Conservation (phyloP, 2,888 invertebrate genomes). For the Rhagonycha fulva region DNA sequence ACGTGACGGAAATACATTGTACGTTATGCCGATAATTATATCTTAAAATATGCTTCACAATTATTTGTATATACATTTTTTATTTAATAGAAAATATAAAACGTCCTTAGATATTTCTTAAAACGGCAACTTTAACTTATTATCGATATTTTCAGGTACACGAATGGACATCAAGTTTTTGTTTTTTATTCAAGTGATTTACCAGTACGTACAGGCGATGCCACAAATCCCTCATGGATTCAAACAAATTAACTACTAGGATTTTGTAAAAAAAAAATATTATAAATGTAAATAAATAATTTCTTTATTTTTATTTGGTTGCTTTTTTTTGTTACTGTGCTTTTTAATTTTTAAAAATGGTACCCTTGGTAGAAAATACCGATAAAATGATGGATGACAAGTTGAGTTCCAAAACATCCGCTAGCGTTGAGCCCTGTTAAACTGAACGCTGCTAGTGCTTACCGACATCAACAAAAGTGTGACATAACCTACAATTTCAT, state of each 20-base stretch:
- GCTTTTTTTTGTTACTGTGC: background rate
- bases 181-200: slow-evolving; percentile 49
- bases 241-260: slow-evolving; percentile 35
- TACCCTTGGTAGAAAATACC: background rate
- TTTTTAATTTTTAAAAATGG: background rate
- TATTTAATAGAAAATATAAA: slow-evolving; percentile 13
- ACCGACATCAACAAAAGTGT: background rate
- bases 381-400: background rate
- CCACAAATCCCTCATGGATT: slow-evolving; percentile 41
- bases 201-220: slow-evolving; percentile 39
- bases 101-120: slow-evolving; percentile 12
- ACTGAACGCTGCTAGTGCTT: background rate
- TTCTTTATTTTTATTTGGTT: background rate
- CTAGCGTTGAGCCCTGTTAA: background rate
- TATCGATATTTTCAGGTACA: slow-evolving; percentile 44
- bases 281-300: background rate
- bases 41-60: slow-evolving; percentile 5
- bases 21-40: slow-evolving; percentile 51
- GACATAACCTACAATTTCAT: background rate
- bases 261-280: background rate
- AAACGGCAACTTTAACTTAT: slow-evolving; percentile 9
- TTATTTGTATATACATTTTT: slow-evolving; percentile 23
- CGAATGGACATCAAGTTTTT: slow-evolving; percentile 50
- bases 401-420: background rate
- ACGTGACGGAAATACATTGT: slow-evolving; percentile 55